phyloP scores from a whole-genome alignment of 1,140 invertebrate genomes.

The Belonocnema kinseyi region DNA sequence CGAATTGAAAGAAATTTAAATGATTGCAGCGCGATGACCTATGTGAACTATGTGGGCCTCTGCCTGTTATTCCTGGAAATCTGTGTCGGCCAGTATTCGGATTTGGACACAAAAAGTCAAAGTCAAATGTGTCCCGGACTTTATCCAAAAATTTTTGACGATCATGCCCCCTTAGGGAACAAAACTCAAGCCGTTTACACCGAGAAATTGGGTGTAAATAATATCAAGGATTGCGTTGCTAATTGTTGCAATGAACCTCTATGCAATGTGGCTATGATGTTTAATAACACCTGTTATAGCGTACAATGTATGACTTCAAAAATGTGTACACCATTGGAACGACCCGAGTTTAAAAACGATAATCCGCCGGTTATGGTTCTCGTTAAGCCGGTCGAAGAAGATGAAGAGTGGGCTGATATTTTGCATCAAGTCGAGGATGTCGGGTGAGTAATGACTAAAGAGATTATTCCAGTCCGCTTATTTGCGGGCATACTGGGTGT shows the following conservation, averaged over 20 bases:
- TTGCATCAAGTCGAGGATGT: conserved; percentile 62
- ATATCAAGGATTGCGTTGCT: conserved; percentile 81
- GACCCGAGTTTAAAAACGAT: conserved; percentile 75
- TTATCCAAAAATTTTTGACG: conserved; percentile 63
- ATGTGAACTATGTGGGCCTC: conserved; percentile 55
- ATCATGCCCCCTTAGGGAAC: conserved; percentile 77
- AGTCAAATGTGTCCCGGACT: conserved; percentile 62
- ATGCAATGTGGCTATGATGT: conserved; percentile 89
- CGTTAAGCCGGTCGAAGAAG: conserved; percentile 81
- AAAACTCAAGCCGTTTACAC: conserved; percentile 77
- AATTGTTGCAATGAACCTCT: conserved; percentile 81
- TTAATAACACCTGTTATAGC: conserved; percentile 85
- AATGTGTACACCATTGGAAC: conserved; percentile 81
- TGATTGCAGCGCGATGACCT: conserved; percentile 61
- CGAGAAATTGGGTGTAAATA: conserved; percentile 76
- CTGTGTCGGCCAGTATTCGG: conserved; percentile 58
- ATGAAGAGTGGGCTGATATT: conserved; percentile 77
- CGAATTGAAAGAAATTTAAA: conserved; percentile 31
- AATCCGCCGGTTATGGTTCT: conserved; percentile 84
- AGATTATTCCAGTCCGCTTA: no score
- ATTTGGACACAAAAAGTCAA: conserved; percentile 64
- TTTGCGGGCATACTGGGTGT: no score
- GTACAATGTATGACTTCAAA: conserved; percentile 83
- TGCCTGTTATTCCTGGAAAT: conserved; percentile 57
- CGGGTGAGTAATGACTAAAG: conserved; percentile 50